Conservation (phyloP, 2,113 vertebrate species). For the Formicarius rufipectus region DNA sequence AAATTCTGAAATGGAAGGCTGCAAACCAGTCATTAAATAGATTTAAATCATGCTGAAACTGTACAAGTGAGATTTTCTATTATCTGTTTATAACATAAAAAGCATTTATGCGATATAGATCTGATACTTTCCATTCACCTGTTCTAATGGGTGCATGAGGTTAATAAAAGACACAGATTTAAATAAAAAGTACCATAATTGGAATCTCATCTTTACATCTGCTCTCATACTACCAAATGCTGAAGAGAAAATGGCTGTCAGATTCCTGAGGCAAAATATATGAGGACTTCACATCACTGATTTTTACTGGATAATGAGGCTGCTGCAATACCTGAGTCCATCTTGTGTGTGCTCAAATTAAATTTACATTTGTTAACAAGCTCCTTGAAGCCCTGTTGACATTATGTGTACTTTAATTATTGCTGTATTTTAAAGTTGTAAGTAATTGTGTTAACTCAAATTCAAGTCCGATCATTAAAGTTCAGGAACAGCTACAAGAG, state of each 20-base stretch:
- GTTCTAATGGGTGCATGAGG: neutral
- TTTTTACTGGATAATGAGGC: neutral
- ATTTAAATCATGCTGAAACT: neutral
- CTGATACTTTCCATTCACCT: neutral
- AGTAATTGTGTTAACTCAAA: neutral
- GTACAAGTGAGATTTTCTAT: neutral
- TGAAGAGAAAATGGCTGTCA: neutral
- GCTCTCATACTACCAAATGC: neutral
- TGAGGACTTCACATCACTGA: neutral
- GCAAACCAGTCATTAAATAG: neutral
- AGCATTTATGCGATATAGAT: neutral
- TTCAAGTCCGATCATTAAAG: neutral
- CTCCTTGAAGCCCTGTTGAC: neutral
- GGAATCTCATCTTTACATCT: neutral
- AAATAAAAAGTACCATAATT: neutral
- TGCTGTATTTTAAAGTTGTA: neutral
- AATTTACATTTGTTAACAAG: slow-evolving; percentile 1
- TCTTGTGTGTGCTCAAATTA: neutral
- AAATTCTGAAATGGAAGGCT: neutral
- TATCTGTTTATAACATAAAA: neutral
- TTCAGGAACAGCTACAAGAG: neutral
- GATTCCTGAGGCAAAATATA: neutral
- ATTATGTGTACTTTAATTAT: neutral
- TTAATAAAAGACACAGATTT: neutral
- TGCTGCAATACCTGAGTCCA: neutral